Evolutionary conservation across 2,113 vertebrate species (phyloP), one percentile per base, ranked within the genome.

Genomic region (Actenoides hombroni): DNA sequence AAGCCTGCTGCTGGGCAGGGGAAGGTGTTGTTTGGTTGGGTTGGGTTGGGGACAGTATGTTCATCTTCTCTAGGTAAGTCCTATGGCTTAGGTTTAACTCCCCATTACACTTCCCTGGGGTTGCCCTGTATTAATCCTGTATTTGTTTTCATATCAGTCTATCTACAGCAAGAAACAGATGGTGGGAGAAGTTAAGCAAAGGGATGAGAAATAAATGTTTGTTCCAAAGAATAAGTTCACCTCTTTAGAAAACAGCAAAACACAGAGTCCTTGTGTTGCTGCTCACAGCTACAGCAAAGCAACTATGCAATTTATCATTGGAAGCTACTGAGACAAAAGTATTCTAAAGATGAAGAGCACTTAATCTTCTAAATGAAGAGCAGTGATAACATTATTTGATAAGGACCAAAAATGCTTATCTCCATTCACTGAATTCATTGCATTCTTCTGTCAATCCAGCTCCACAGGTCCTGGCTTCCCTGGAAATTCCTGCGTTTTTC

Each of bases 371-470:
- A 94, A 94, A 86, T 75, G 80, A 95, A 94, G 39, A 92, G 86
- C 29, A 25, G 64, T 82, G 96, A 97, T 96, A 95, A 95, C 84
- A 79, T 94, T 76, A 93, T 94, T 88, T 92, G 90, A 92, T 93
- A 93, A 94, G 73, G 37, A 76, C 69, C 28, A 84, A 90, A 94
- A 91, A 79, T 51, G 86, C 86, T 94, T 96, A 95, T 95, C 95
- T 93, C 69, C 88, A 93, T 90, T 96, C 83, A 84, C 0, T 78
- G 70, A 94, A 96, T 94, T 88, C 88, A 92, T 35, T 76, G 61
- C 94, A 96, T 96, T 96, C 95, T 89, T 96, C 53, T 2, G 8
- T 75, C 90, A 96, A 37, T 78, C 44, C 49, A 94, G 77, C 69
- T 78, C 61, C 87, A 81, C 92, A 81, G 76, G 88, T 64, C 79